phyloP scores from a whole-genome alignment of 2,888 invertebrate genomes.

The Volucella bombylans region DNA sequence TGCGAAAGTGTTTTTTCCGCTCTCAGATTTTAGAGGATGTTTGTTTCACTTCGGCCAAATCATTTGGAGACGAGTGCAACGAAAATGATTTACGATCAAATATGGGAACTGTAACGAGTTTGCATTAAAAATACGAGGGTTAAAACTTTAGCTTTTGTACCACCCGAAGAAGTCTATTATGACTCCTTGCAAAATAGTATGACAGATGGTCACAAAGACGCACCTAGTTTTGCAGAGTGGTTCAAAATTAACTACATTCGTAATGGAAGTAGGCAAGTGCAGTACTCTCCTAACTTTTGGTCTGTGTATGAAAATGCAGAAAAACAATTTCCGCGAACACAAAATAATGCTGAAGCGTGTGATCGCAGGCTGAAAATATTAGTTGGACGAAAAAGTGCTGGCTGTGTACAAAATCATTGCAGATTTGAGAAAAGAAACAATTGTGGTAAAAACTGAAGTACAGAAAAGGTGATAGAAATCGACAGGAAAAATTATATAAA shows the following conservation, averaged over 20 bases:
- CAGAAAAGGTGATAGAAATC: background rate
- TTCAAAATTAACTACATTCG: constrained; percentile 8
- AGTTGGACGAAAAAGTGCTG: constrained; percentile 11
- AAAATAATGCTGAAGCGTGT: constrained; percentile 38
- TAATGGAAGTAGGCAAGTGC: constrained; percentile 10
- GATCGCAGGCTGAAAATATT: constrained; percentile 26
- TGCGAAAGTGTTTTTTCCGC: too few species aligned
- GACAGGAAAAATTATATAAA: background rate
- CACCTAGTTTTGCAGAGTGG: constrained; percentile 19
- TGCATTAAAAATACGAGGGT: constrained; percentile 10
- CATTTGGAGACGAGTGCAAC: constrained; percentile 4
- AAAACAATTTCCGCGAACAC: constrained; percentile 33
- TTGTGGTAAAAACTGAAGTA: background rate
- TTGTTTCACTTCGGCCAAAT: background rate
- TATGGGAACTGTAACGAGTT: constrained; percentile 16
- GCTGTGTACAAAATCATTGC: constrained; percentile 1
- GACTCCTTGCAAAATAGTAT: constrained; percentile 17
- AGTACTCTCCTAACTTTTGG: constrained; percentile 35
- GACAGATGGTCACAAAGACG: constrained; percentile 25
- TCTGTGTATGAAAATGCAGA: constrained; percentile 31
- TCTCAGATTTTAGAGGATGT: too few species aligned
- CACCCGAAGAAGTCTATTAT: constrained; percentile 20
- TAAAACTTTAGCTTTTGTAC: too few species aligned
- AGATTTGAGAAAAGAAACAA: background rate
- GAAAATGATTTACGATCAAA: constrained; percentile 3